Base-by-base conservation (phyloP, 2,888 invertebrate genomes). In the Scrobipalpa atriplicella region DNA sequence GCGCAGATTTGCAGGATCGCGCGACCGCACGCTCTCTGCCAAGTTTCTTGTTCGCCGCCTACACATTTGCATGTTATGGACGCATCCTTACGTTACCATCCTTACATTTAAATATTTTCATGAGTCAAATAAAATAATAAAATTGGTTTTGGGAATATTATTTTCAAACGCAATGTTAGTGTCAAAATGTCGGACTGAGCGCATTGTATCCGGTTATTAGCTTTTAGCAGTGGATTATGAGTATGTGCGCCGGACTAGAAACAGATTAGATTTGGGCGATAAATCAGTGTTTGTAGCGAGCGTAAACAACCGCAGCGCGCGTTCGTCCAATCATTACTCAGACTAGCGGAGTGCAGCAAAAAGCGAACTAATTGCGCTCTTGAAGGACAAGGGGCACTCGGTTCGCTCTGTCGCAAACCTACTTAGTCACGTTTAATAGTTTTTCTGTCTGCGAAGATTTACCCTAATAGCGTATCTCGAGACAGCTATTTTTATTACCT, bases 341-440 rank as follows among this genome's bases (percentile, higher is more conserved):
- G 86, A 86, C 87, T 83, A 89, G 82, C 83, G 77, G 78, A 86
- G 83, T 87, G 86, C 86, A 86, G 84, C 89, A 91, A 91, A 92
- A 91, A 91, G 84, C 81, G 80, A 76, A 85, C 92, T 92, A 92
- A 92, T 91, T 90, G 90, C 89, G 81, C 83, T 84, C 87, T 89
- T 86, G 86, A 90, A 89, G 87, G 89, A 90, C 90, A 87, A 88
- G 89, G 86, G 85, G 84, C 85, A 85, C 85, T 88, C 82, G 75
- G 75, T 73, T 78, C 78, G 75, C 79, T 83, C 86, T 84, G 86
- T 88, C 84, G 82, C 84, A 84, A 86, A 85, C 81, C 81, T 89
- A 90, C 90, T 92, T 89, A 87, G 87, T 87, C 89, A 90, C 91
- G 88, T 91, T 87, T 84, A 84, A 84, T 85, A 85, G 85, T 88